phyloP scores from a whole-genome alignment of 1,140 invertebrate genomes.

The Aporrectodea caliginosa region DNA sequence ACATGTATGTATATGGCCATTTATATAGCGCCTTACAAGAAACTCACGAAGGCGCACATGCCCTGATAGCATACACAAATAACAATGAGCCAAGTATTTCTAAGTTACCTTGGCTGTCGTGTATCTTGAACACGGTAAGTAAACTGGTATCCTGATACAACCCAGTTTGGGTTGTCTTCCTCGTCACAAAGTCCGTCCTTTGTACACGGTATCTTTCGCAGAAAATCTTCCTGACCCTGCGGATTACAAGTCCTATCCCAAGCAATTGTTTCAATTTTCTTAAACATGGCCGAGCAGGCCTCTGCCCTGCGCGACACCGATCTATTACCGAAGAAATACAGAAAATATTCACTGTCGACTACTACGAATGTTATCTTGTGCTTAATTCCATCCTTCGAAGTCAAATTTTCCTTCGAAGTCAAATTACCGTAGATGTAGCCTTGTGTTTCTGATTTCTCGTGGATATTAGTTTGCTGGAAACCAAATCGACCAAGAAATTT shows the following conservation, averaged over 20 bases:
- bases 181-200: conserved; percentile 73
- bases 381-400: conserved; percentile 64
- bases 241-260: conserved; percentile 78
- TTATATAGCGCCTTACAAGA: too few relatives aligned
- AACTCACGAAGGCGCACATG: too few relatives aligned
- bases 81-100: too few relatives aligned
- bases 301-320: conserved; percentile 60
- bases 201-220: conserved; percentile 82
- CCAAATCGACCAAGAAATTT: conserved; percentile 91
- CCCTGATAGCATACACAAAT: too few relatives aligned
- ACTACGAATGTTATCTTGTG: conserved; percentile 76
- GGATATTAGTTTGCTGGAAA: conserved; percentile 88
- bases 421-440: conserved; percentile 95
- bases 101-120: conserved; percentile 84
- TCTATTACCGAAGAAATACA: conserved; percentile 81
- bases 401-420: conserved; percentile 77
- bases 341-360: conserved; percentile 77
- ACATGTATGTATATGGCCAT: too few relatives aligned
- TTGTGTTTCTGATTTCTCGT: conserved; percentile 70
- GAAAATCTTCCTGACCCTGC: conserved; percentile 70
- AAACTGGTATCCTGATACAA: conserved; percentile 83
- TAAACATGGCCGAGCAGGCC: conserved; percentile 80
- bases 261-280: conserved; percentile 72
- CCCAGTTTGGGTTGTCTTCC: conserved; percentile 78
- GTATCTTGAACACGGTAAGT: conserved; percentile 87